phyloP scores from a whole-genome alignment of 2,888 invertebrate species.

The Tetrapedia diversipes region DNA sequence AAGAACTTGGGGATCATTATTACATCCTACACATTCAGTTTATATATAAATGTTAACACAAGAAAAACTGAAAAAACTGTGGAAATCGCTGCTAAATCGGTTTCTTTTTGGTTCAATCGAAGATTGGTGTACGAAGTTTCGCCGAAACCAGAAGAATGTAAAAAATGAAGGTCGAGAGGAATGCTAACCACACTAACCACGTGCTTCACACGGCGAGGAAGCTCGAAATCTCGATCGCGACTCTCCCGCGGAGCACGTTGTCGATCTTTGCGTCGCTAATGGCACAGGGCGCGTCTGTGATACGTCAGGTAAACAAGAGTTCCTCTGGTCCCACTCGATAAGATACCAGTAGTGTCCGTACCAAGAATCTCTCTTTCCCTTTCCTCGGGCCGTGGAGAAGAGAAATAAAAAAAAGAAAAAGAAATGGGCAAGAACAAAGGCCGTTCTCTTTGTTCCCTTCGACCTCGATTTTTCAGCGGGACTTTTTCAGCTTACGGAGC shows the following conservation, averaged over 20 bases:
- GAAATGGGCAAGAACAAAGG: constrained; percentile 52
- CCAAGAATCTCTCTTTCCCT: constrained; percentile 18
- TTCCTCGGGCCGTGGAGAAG: not conserved
- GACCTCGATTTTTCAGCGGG: constrained; percentile 47
- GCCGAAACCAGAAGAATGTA: not conserved
- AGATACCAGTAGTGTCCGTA: constrained; percentile 22
- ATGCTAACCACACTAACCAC: too few species aligned
- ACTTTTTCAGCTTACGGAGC: constrained; percentile 46
- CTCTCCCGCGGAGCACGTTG: constrained; percentile 1
- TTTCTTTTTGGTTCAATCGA: too few species aligned
- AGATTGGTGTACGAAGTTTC: not conserved
- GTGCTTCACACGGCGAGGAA: constrained; percentile 25
- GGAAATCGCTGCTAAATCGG: not conserved
- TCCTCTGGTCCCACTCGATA: constrained; percentile 25
- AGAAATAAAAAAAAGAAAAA: constrained; percentile 55
- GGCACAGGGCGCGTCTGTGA: constrained; percentile 27
- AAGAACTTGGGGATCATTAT: not conserved
- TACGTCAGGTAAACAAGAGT: constrained; percentile 51
- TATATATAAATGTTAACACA: not conserved
- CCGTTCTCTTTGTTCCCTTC: constrained; percentile 35
- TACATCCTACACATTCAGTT: not conserved
- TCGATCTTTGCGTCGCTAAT: constrained; percentile 40
- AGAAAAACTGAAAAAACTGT: not conserved
- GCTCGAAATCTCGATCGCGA: constrained; percentile 21
- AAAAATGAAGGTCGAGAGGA: not conserved